Conservation (phyloP, 2,113 vertebrate species). For the Cephalopholis sonnerati region DNA sequence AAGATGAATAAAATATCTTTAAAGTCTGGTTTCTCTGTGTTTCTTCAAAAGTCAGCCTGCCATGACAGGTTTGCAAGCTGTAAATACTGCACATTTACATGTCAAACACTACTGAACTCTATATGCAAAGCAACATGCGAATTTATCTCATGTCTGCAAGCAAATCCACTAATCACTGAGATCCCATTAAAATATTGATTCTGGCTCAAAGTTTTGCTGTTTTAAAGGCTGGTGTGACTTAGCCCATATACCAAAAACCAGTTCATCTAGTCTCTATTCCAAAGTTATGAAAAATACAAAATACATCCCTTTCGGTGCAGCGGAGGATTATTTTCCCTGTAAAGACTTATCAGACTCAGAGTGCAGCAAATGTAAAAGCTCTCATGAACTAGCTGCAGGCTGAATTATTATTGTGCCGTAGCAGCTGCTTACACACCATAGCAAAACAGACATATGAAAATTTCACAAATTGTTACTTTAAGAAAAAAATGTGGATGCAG, state of each 20-base stretch:
- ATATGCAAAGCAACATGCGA: background rate
- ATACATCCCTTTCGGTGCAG: background rate
- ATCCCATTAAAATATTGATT: conserved; percentile 20
- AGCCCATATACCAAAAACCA: background rate
- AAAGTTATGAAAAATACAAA: background rate
- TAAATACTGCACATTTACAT: background rate
- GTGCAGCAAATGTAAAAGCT: conserved; percentile 33
- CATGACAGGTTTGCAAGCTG: background rate
- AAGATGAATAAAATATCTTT: background rate
- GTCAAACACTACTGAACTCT: background rate
- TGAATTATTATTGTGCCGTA: conserved; percentile 37
- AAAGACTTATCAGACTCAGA: conserved; percentile 12
- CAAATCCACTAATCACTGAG: background rate
- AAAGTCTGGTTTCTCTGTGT: background rate
- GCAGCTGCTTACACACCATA: background rate
- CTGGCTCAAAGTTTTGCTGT: background rate
- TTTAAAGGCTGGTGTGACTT: background rate
- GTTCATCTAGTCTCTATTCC: conserved; percentile 2
- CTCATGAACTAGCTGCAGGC: conserved; percentile 32
- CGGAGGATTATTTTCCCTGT: conserved; percentile 20
- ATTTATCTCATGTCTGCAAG: background rate
- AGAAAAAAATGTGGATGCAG: background rate
- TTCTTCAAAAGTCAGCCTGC: conserved; percentile 4
- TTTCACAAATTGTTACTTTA: conserved; percentile 6
- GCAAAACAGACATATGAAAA: background rate